Evolutionary conservation across 1,140 invertebrate species (phyloP).

Genomic region (Caenorhabditis elegans): DNA sequence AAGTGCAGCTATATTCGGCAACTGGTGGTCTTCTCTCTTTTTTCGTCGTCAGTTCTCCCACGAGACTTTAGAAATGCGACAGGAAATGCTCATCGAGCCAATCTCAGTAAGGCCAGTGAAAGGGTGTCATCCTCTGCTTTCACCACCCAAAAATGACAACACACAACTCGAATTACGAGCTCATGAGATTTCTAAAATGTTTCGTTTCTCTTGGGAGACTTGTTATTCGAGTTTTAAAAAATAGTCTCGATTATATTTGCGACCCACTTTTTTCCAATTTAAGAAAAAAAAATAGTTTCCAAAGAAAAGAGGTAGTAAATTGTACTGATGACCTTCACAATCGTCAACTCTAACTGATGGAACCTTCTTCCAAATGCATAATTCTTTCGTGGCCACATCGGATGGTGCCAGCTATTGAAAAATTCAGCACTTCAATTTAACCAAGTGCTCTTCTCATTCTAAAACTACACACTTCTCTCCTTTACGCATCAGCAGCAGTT

Average conservation of each 20-base stretch:
- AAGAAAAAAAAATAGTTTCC: no score
- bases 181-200: no score
- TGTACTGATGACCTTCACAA: no score
- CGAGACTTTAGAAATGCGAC: conserved; percentile 18
- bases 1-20: not conserved
- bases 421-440: conserved; percentile 28
- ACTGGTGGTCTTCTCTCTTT: not conserved
- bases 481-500: conserved; percentile 27
- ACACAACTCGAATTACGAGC: not conserved
- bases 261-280: no score
- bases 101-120: not conserved
- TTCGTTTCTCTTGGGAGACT: no score
- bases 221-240: no score
- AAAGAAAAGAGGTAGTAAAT: no score
- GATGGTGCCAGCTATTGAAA: not conserved
- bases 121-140: conserved; percentile 9
- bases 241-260: no score
- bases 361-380: not conserved
- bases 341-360: not conserved
- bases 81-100: conserved; percentile 17
- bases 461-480: no score
- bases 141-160: not conserved
- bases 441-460: conserved; percentile 3
- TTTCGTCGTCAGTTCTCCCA: not conserved
- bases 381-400: not conserved